Evolutionary conservation across 2,888 invertebrate genomes (phyloP).

Genomic region (Habroteleia sp.): DNA sequence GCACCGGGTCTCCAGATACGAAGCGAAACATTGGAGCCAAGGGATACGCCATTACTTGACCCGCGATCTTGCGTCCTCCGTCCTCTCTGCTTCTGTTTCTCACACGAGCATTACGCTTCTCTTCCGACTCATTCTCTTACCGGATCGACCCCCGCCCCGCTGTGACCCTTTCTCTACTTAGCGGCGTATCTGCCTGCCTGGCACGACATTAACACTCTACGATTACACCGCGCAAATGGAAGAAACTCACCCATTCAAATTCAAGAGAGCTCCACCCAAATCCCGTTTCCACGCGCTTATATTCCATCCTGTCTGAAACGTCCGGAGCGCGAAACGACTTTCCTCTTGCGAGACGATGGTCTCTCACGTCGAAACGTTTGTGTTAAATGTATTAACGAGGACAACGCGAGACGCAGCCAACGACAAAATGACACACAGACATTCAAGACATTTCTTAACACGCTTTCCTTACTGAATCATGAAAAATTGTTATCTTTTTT

Average conservation of each 20-base stretch:
- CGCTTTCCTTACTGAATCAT: constrained; percentile 36
- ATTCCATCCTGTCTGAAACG: constrained; percentile 58
- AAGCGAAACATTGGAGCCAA: constrained; percentile 28
- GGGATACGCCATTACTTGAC: constrained; percentile 57
- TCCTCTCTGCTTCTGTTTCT: constrained; percentile 46
- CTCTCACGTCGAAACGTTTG: constrained; percentile 59
- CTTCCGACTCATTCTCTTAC: constrained; percentile 42
- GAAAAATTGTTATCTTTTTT: constrained; percentile 36
- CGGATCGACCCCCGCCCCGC: constrained; percentile 26
- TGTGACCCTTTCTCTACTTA: constrained; percentile 19
- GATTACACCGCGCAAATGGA: constrained; percentile 72
- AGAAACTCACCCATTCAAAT: constrained; percentile 72
- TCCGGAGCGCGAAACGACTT: constrained; percentile 63
- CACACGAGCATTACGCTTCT: constrained; percentile 31
- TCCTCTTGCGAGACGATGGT: constrained; percentile 51
- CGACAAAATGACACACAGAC: constrained; percentile 45
- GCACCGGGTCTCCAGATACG: constrained; percentile 28
- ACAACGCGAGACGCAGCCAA: constrained; percentile 40
- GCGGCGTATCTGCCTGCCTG: constrained; percentile 53
- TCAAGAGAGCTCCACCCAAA: constrained; percentile 69
- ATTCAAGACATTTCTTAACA: constrained; percentile 17
- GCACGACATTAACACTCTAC: constrained; percentile 70
- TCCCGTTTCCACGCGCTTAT: constrained; percentile 65
- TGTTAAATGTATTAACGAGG: constrained; percentile 65
- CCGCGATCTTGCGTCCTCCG: constrained; percentile 46